These are phyloP conservation scores for Gavia stellata DNA, from an alignment of 2,113 vertebrate species.

Conservation along the genomic window DNA sequence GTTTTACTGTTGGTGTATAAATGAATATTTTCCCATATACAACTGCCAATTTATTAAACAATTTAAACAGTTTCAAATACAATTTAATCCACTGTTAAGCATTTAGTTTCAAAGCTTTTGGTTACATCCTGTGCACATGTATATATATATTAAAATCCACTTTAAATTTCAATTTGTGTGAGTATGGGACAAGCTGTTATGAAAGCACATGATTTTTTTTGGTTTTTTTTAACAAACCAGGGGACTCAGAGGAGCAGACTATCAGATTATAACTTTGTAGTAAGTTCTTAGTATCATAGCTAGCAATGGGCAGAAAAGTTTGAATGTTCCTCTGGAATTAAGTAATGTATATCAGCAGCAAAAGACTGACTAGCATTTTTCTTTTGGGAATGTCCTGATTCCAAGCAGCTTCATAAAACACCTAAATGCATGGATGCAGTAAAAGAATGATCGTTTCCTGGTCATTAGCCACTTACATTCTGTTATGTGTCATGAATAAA, in stretches of 20 bases:
- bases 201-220: not conserved
- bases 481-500: not conserved
- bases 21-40: not conserved
- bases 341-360: not conserved
- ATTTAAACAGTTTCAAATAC: not conserved
- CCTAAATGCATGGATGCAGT: not conserved
- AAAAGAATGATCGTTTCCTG: not conserved
- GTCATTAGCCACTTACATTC: not conserved
- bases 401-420: not conserved
- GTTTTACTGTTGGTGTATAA: not conserved
- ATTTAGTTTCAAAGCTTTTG: not conserved
- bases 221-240: not conserved
- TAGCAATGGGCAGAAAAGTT: not conserved
- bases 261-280: not conserved
- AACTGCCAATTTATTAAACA: not conserved
- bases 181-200: not conserved
- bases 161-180: not conserved
- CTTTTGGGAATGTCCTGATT: not conserved
- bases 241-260: not conserved
- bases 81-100: not conserved
- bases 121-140: not conserved
- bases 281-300: not conserved
- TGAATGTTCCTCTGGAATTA: not conserved
- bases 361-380: not conserved
- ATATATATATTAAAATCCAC: not conserved